Evolutionary conservation across 2,113 vertebrate species (phyloP).

Genomic region (Siphamia tubifer): DNA sequence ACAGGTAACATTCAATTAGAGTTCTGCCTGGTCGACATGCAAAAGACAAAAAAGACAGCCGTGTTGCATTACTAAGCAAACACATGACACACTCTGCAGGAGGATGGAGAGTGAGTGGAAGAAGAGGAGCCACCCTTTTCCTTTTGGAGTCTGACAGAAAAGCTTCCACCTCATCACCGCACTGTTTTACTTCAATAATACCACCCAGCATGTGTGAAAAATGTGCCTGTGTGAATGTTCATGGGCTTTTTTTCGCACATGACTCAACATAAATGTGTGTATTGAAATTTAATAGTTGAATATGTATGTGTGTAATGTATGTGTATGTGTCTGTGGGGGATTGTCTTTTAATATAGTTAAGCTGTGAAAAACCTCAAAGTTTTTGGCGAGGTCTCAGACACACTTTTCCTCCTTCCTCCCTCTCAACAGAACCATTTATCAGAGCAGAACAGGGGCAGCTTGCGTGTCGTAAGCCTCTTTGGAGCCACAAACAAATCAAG

Average conservation of each 20-base stretch:
- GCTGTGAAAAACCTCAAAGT: conserved; percentile 76
- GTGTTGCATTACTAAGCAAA: conserved; percentile 55
- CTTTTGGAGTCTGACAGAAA: conserved; percentile 26
- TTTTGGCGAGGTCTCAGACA: conserved; percentile 66
- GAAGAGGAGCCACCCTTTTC: conserved; percentile 26
- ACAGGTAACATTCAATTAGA: conserved; percentile 73
- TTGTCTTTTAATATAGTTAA: conserved; percentile 75
- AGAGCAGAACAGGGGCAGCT: conserved; percentile 75
- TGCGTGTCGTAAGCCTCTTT: conserved; percentile 74
- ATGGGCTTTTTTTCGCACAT: not conserved
- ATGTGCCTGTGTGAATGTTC: not conserved
- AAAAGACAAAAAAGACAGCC: conserved; percentile 46
- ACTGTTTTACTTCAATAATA: conserved; percentile 43
- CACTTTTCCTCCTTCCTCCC: conserved; percentile 66
- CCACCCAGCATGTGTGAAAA: conserved; percentile 44
- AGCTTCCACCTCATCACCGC: conserved; percentile 11
- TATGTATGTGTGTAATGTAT: conserved; percentile 26
- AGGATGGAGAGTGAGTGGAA: not conserved
- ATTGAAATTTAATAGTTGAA: conserved; percentile 41
- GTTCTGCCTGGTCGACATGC: not conserved
- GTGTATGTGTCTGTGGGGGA: conserved; percentile 46
- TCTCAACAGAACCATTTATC: conserved; percentile 71
- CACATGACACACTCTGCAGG: conserved; percentile 21
- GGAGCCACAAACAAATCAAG: conserved; percentile 81
- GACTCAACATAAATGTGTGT: conserved; percentile 15